Conservation (phyloP, 2,113 vertebrate species). For the Amphiprion ocellaris region DNA sequence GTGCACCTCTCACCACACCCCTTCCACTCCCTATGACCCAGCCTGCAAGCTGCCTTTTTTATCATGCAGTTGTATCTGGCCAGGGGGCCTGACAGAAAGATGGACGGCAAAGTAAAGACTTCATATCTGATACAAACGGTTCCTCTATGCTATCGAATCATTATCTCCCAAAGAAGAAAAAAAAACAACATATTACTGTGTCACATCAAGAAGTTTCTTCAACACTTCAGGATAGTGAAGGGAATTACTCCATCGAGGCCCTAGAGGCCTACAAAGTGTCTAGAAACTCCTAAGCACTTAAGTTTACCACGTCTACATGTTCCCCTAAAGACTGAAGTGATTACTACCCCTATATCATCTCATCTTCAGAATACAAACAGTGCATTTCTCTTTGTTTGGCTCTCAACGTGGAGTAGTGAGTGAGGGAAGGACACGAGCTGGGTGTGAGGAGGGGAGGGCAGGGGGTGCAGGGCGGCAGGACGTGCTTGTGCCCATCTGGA, state of each 20-base stretch:
- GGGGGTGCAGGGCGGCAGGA: slow-evolving; percentile 48
- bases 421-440: slow-evolving; percentile 61
- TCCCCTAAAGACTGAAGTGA: slow-evolving; percentile 71
- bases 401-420: slow-evolving; percentile 59
- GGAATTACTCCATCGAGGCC: slow-evolving; percentile 60
- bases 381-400: slow-evolving; percentile 79
- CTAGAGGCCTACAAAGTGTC: slow-evolving; percentile 67
- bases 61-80: slow-evolving; percentile 71
- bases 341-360: slow-evolving; percentile 66
- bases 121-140: slow-evolving; percentile 70
- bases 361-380: slow-evolving; percentile 68
- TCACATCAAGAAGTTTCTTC: slow-evolving; percentile 70
- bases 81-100: slow-evolving; percentile 57
- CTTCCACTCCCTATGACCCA: slow-evolving; percentile 50
- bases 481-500: slow-evolving; percentile 58
- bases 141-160: slow-evolving; percentile 69
- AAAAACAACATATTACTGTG: slow-evolving; percentile 50
- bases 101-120: slow-evolving; percentile 69
- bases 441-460: slow-evolving; percentile 45
- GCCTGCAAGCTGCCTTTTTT: slow-evolving; percentile 68
- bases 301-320: slow-evolving; percentile 70
- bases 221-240: slow-evolving; percentile 71
- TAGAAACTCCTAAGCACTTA: slow-evolving; percentile 74
- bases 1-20: slow-evolving; percentile 39
- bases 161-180: slow-evolving; percentile 60